Base-by-base conservation (phyloP, 2,113 vertebrate species). In the Cyphomyrus discorhynchus region DNA sequence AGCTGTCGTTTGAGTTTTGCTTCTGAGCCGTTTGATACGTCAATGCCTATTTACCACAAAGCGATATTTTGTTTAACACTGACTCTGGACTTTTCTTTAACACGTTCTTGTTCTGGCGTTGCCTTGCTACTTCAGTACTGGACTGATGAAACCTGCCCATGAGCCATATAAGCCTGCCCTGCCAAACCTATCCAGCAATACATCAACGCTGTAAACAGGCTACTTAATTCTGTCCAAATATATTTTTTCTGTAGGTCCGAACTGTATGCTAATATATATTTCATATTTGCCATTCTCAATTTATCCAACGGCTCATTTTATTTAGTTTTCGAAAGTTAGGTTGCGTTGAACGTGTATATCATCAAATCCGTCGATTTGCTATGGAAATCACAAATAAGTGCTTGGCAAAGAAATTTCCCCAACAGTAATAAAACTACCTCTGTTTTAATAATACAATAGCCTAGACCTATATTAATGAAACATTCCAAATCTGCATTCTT, bases 21-120 rank as follows among this genome's bases (percentile, higher is more conserved):
- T 95, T 96, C 96, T 97, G 97, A 97, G 96, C 97, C 96, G 91
- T 93, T 94, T 89, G 94, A 92, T 88, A 62, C 96, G 94, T 94
- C 96, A 95, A 95, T 96, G 95, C 93, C 95, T 92, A 93, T 92
- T 94, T 91, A 93, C 94, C 95, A 90, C 94, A 97, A 96, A 95
- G 93, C 91, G 52, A 45, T 90, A 90, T 93, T 91, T 91, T 93
- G 56, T 88, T 87, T 62, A 53, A 62, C 31, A 87, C 86, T 17
- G 83, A 47, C 47, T 49, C 83, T 27, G 83, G 74, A 80, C 70
- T 42, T 80, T 19, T 77, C 9, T 42, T 42, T 80, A 35, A 80
- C 13, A 13, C 74, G 5, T 6, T 13, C 10, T 70, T 66, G n/a
- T 10, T 27, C n/a, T n/a, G 8, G 9, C 10, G n/a, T 27, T 66